phyloP scores from a whole-genome alignment of 2,797 vertebrate species.

The Phalanger gymnotis region DNA sequence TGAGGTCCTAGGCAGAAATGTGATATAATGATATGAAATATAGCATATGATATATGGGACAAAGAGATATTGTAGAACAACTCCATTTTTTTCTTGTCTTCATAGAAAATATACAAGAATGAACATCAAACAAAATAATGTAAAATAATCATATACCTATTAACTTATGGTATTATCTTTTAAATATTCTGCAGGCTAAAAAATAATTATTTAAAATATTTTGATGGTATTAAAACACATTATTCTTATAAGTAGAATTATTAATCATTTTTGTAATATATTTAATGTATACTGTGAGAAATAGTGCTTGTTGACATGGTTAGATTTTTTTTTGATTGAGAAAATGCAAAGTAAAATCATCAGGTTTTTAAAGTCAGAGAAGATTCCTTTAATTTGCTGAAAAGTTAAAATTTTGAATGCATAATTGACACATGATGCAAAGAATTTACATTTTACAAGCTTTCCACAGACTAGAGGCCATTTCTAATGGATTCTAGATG shows the following conservation, averaged over 20 bases:
- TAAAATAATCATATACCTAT: not conserved
- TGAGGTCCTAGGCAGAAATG: slow-evolving; percentile 22
- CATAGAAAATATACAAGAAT: not conserved
- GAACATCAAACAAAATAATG: not conserved
- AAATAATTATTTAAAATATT: not conserved
- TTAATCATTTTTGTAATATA: not conserved
- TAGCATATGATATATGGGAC: not conserved
- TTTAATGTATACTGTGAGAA: not conserved
- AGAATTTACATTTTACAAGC: not conserved
- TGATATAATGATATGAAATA: slow-evolving; percentile 18
- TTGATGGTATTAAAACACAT: not conserved
- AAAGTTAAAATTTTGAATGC: not conserved
- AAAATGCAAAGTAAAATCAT: not conserved
- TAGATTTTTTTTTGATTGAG: not conserved
- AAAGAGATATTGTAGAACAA: not conserved
- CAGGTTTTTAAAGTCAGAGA: not conserved
- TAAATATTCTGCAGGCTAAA: not conserved
- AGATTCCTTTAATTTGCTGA: not conserved
- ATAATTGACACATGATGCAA: not conserved
- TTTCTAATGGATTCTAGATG: not conserved
- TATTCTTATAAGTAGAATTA: not conserved
- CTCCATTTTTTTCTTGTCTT: slow-evolving; percentile 12
- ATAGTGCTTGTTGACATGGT: not conserved
- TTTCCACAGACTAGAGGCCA: not conserved
- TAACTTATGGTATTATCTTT: not conserved